phyloP scores from a whole-genome alignment of 2,888 invertebrate species.

The Tolmerus cingulatus region DNA sequence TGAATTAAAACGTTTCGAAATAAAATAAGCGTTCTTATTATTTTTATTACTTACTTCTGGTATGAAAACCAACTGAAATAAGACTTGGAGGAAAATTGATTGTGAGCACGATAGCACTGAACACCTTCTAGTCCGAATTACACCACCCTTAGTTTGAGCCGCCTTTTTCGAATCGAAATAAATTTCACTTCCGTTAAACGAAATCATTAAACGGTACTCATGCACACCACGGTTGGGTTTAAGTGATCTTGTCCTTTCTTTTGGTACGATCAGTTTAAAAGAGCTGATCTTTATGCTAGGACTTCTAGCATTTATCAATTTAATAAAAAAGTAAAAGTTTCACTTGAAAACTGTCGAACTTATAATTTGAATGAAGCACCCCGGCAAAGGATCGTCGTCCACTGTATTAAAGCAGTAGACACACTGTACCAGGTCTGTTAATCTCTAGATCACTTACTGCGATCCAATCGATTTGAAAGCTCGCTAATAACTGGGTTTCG shows the following conservation, averaged over 20 bases:
- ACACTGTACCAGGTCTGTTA: background rate
- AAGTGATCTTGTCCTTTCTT: background rate
- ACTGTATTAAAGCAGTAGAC: background rate
- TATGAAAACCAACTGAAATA: background rate
- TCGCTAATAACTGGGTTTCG: conserved; percentile 28
- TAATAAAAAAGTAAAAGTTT: background rate
- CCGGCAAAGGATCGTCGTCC: background rate
- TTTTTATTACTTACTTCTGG: background rate
- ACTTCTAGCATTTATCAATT: background rate
- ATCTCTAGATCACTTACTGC: background rate
- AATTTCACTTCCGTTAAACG: conserved; percentile 17
- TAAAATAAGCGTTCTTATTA: background rate
- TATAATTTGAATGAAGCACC: background rate
- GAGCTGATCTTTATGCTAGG: background rate
- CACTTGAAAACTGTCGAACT: background rate
- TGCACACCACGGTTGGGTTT: background rate
- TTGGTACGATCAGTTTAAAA: background rate
- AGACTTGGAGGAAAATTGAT: background rate
- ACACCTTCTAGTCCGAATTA: conserved; percentile 18
- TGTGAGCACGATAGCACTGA: background rate
- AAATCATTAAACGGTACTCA: conserved; percentile 14
- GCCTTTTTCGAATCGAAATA: background rate
- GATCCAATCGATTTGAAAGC: conserved; percentile 29
- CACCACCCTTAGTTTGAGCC: background rate
- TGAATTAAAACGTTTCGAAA: background rate